Conservation (phyloP, 2,888 invertebrate genomes). For the Zelleria hepariella region DNA sequence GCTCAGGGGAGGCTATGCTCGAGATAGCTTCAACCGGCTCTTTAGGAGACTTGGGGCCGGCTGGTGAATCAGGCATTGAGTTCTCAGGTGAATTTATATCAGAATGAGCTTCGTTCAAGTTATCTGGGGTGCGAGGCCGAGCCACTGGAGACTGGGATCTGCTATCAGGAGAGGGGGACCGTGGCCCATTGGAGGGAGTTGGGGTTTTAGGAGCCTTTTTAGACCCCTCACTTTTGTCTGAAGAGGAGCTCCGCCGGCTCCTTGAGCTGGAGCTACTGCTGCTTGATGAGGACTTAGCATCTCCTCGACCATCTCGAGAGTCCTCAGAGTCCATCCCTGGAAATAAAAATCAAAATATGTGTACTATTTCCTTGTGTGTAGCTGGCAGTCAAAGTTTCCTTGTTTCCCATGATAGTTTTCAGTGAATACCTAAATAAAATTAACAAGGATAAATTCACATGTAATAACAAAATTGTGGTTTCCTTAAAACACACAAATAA, state of each 20-base stretch:
- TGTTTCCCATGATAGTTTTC: not conserved
- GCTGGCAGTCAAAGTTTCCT: not conserved
- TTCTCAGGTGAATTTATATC: conserved; percentile 64
- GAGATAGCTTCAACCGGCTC: conserved; percentile 45
- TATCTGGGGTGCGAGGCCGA: conserved; percentile 41
- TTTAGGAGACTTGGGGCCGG: conserved; percentile 56
- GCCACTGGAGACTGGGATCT: conserved; percentile 31
- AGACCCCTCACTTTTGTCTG: conserved; percentile 45
- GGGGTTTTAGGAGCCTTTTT: conserved; percentile 30
- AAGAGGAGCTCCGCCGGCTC: conserved; percentile 53
- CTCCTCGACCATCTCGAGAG: conserved; percentile 64
- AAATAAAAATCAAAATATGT: conserved; percentile 23
- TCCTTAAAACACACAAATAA: not conserved
- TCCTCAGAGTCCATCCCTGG: conserved; percentile 75
- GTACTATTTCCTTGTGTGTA: not conserved
- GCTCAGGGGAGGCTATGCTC: conserved; percentile 40
- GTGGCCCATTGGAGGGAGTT: conserved; percentile 22
- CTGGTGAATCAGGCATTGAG: conserved; percentile 49
- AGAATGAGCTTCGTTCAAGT: conserved; percentile 56
- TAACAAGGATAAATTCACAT: not conserved
- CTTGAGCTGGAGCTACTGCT: conserved; percentile 64
- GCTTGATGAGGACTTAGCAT: conserved; percentile 57
- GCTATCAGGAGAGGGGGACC: conserved; percentile 44
- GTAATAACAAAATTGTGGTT: not conserved
- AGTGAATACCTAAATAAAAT: not conserved